Conservation (phyloP, 2,888 invertebrate species). For the Thymelicus sylvestris region DNA sequence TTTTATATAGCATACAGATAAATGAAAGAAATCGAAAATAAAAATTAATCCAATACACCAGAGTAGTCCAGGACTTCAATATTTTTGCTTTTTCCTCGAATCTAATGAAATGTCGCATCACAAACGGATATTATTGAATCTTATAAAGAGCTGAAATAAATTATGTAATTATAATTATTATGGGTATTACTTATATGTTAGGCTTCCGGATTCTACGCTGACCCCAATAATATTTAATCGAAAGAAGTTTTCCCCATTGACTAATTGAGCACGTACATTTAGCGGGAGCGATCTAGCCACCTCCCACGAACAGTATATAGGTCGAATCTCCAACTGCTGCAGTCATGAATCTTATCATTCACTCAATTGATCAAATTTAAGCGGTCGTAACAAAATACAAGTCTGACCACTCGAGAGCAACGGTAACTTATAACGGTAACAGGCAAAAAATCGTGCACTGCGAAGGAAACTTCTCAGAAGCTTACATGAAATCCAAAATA, state of each 20-base stretch:
- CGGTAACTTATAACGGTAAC: slow-evolving; percentile 79
- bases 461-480: slow-evolving; percentile 63
- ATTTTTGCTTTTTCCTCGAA: too few species aligned
- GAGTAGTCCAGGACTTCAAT: too few species aligned
- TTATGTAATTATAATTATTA: too few species aligned
- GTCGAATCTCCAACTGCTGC: slow-evolving; percentile 48
- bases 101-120: too few species aligned
- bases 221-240: neutral
- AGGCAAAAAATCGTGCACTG: slow-evolving; percentile 73
- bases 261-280: neutral
- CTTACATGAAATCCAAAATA: slow-evolving; percentile 35
- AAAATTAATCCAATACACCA: too few species aligned
- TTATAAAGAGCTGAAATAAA: too few species aligned
- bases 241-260: neutral
- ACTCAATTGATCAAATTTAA: slow-evolving; percentile 65
- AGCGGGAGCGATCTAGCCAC: slow-evolving; percentile 39
- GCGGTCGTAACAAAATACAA: slow-evolving; percentile 73
- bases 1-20: too few species aligned
- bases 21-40: too few species aligned
- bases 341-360: slow-evolving; percentile 48
- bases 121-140: too few species aligned
- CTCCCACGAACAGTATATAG: slow-evolving; percentile 58
- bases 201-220: neutral
- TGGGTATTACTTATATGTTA: neutral
- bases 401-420: slow-evolving; percentile 78